phyloP scores from a whole-genome alignment of 2,113 vertebrate genomes.

The Cinclus cinclus region DNA sequence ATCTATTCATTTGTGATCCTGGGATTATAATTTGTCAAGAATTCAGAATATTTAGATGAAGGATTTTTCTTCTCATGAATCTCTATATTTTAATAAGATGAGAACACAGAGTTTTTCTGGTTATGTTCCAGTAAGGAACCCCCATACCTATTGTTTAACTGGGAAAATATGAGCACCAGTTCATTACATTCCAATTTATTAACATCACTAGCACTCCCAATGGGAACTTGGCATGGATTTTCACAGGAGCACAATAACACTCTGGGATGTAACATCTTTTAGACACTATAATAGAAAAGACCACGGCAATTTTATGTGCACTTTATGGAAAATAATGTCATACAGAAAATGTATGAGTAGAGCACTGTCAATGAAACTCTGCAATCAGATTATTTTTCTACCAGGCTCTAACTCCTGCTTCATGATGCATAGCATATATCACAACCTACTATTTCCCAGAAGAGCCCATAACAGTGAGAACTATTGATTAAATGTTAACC shows the following conservation, averaged over 20 bases:
- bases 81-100: not conserved
- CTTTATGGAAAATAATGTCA: slow-evolving; percentile 42
- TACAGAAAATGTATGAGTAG: slow-evolving; percentile 7
- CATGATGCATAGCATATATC: slow-evolving; percentile 23
- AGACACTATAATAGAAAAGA: slow-evolving; percentile 13
- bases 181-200: slow-evolving; percentile 25
- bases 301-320: not conserved
- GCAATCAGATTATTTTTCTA: slow-evolving; percentile 40
- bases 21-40: not conserved
- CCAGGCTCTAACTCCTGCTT: slow-evolving; percentile 29
- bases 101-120: not conserved
- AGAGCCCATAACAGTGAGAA: slow-evolving; percentile 19
- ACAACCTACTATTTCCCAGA: slow-evolving; percentile 39
- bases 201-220: not conserved
- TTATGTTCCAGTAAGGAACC: not conserved
- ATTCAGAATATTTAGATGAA: not conserved
- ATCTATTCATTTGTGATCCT: not conserved
- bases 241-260: not conserved
- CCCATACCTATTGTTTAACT: not conserved
- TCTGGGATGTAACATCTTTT: slow-evolving; percentile 4
- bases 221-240: not conserved
- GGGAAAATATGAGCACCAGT: not conserved
- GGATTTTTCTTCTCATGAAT: not conserved
- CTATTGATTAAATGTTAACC: slow-evolving; percentile 59
- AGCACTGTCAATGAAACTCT: slow-evolving; percentile 16